phyloP scores from a whole-genome alignment of 2,113 vertebrate genomes.

The Grammomys dolichurus region DNA sequence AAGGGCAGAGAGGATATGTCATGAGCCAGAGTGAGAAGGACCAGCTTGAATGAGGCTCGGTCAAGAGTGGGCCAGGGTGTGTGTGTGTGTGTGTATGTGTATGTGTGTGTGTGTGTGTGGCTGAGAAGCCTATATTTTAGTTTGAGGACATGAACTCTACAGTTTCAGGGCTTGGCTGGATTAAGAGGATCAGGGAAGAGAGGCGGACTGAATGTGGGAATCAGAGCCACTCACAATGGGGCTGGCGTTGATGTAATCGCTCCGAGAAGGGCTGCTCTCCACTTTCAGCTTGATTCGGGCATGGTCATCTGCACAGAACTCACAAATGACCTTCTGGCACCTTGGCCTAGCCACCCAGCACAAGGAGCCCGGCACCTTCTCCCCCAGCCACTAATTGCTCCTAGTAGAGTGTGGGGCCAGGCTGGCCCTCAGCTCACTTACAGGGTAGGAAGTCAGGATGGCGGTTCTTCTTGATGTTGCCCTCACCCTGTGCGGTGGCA shows the following conservation, averaged over 20 bases:
- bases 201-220: background rate
- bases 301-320: conserved; percentile 92
- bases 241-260: conserved; percentile 98
- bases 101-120: too few relatives aligned
- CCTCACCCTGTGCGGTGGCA: conserved; percentile 88
- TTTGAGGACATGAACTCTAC: background rate
- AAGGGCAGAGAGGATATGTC: background rate
- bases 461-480: conserved; percentile 96
- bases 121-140: background rate
- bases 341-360: background rate
- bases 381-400: background rate
- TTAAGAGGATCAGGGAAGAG: background rate
- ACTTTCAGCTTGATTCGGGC: conserved; percentile 96
- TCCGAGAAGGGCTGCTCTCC: conserved; percentile 92
- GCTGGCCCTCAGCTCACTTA: conserved; percentile 84
- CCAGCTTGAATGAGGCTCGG: background rate
- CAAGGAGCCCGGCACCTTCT: background rate
- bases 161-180: background rate
- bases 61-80: background rate
- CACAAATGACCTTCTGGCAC: background rate
- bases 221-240: conserved; percentile 91
- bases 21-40: background rate
- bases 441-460: conserved; percentile 94
- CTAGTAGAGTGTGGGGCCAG: background rate
- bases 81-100: background rate